These are phyloP conservation scores for Philereme transversata DNA, from an alignment of 2,888 invertebrate genomes.

Conservation along the genomic window DNA sequence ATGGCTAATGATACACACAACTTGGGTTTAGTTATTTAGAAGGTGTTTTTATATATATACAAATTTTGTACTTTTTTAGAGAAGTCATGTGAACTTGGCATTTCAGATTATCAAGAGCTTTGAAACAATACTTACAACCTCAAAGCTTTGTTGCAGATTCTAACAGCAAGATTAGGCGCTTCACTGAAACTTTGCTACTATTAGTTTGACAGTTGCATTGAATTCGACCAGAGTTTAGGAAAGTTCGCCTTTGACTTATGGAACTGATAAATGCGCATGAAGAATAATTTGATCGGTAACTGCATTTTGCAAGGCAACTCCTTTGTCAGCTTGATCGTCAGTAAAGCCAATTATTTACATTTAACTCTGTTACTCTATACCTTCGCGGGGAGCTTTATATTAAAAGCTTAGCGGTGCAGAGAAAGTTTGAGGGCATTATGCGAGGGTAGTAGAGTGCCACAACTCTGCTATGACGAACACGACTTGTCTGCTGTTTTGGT, in stretches of 20 bases:
- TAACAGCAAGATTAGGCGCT: slow-evolving; percentile 27
- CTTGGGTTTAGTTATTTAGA: too few relatives aligned
- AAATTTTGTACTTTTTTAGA: not conserved
- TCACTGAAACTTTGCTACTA: slow-evolving; percentile 20
- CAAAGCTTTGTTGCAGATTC: slow-evolving; percentile 20
- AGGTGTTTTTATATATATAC: not conserved
- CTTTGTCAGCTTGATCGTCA: not conserved
- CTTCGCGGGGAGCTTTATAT: too few relatives aligned
- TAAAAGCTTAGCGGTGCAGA: too few relatives aligned
- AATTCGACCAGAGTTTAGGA: slow-evolving; percentile 15
- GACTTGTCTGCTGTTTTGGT: too few relatives aligned
- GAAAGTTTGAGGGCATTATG: too few relatives aligned
- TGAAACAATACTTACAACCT: not conserved
- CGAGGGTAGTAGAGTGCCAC: too few relatives aligned
- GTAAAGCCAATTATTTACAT: too few relatives aligned
- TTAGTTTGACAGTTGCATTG: slow-evolving; percentile 27
- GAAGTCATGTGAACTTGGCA: too few relatives aligned
- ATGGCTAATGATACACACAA: too few relatives aligned
- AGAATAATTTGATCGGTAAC: not conserved
- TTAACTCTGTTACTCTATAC: too few relatives aligned
- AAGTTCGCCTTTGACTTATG: slow-evolving; percentile 21
- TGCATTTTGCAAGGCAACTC: not conserved
- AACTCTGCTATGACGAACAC: too few relatives aligned
- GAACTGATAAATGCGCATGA: slow-evolving; percentile 1
- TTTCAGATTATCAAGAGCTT: not conserved